phyloP scores from a whole-genome alignment of 1,140 invertebrate species.

The Coenobita brevimanus region DNA sequence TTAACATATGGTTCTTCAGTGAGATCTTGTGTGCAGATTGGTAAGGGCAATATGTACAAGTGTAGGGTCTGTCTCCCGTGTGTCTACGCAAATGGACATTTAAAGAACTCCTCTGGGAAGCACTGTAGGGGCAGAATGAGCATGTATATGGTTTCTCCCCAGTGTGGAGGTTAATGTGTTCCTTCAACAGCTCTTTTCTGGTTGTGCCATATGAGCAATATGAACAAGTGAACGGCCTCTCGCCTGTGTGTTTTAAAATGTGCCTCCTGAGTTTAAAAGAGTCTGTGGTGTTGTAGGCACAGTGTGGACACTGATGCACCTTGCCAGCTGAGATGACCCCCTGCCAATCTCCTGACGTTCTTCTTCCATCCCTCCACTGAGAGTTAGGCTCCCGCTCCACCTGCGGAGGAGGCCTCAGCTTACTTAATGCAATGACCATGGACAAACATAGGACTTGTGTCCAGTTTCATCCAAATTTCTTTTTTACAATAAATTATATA shows the following conservation, averaged over 20 bases:
- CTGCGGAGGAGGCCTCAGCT: constrained; percentile 35
- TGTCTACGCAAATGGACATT: constrained; percentile 18
- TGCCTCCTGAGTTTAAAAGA: constrained; percentile 16
- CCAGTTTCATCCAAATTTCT: neutral
- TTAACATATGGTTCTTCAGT: constrained; percentile 12
- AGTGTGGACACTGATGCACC: constrained; percentile 37
- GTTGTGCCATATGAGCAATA: constrained; percentile 16
- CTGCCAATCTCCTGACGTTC: constrained; percentile 26
- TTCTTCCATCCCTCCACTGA: constrained; percentile 27
- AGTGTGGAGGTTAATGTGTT: constrained; percentile 15
- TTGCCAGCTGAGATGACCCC: constrained; percentile 7
- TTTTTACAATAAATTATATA: too few relatives aligned
- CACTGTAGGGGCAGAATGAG: neutral
- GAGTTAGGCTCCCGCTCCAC: constrained; percentile 34
- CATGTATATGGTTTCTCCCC: constrained; percentile 3
- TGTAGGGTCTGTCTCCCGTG: constrained; percentile 14
- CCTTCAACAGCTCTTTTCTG: constrained; percentile 14
- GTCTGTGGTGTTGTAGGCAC: constrained; percentile 26
- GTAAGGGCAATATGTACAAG: constrained; percentile 5
- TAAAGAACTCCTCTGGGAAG: constrained; percentile 13
- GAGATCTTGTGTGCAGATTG: constrained; percentile 12
- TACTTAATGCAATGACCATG: neutral
- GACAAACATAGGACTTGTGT: neutral
- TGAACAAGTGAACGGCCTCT: constrained; percentile 10
- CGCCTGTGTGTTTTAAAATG: constrained; percentile 20